Conservation (phyloP, 2,888 invertebrate genomes). For the Ptychoptera albimana region DNA sequence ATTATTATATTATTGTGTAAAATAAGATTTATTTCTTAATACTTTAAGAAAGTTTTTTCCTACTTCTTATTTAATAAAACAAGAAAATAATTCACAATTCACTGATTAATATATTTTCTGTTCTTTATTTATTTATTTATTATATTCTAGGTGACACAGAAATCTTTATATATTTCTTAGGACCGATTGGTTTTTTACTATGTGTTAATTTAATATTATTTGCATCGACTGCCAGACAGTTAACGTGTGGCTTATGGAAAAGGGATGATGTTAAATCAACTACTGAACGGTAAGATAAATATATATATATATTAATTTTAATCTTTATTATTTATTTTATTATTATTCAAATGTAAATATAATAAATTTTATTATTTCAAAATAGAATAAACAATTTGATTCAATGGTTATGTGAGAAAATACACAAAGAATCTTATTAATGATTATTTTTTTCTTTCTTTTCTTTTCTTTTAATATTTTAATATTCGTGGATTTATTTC, state of each 20-base stretch:
- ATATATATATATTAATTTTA: not conserved
- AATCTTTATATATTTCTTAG: constrained; percentile 71
- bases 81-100: too few relatives aligned
- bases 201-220: constrained; percentile 66
- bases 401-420: not conserved
- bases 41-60: too few relatives aligned
- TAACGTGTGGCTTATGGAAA: constrained; percentile 79
- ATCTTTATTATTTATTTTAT: not conserved
- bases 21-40: too few relatives aligned
- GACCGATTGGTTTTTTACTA: constrained; percentile 64
- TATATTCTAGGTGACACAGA: constrained; percentile 48
- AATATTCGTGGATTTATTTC: too few relatives aligned
- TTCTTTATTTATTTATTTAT: not conserved
- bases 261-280: constrained; percentile 77
- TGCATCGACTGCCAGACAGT: constrained; percentile 63
- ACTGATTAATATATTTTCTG: too few relatives aligned
- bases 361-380: not conserved
- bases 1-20: too few relatives aligned
- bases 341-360: not conserved
- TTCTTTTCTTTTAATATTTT: too few relatives aligned
- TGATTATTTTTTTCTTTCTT: not conserved
- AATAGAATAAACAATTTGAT: not conserved
- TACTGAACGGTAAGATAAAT: constrained; percentile 41
- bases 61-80: too few relatives aligned
- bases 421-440: not conserved